These are phyloP conservation scores for Hydropsyche betteni DNA, from an alignment of 2,888 invertebrate genomes.

Conservation along the genomic window DNA sequence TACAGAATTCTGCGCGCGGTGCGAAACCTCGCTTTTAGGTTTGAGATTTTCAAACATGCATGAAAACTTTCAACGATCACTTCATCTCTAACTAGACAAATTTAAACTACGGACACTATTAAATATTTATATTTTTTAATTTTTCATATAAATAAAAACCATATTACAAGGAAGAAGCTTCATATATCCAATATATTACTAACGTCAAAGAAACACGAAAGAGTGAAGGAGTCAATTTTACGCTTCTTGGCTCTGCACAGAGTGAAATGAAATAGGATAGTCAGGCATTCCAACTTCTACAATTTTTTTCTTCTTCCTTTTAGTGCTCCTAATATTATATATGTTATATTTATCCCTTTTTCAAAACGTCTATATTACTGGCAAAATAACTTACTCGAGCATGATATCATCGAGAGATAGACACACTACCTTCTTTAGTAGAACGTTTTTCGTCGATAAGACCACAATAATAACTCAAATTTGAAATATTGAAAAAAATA, in stretches of 20 bases:
- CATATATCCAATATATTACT: slow-evolving; percentile 30
- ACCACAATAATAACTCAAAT: not conserved
- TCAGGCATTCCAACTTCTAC: slow-evolving; percentile 32
- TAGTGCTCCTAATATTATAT: not conserved
- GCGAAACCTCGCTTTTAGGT: not conserved
- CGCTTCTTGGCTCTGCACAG: slow-evolving; percentile 43
- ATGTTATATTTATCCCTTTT: not conserved
- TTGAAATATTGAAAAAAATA: too few species aligned
- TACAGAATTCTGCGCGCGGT: not conserved
- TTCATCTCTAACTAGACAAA: not conserved
- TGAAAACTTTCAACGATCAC: not conserved
- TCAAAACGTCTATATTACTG: slow-evolving; percentile 15
- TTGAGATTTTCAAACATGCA: too few species aligned
- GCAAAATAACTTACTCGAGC: slow-evolving; percentile 26
- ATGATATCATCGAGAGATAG: slow-evolving; percentile 1
- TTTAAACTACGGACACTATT: not conserved
- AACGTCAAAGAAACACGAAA: slow-evolving; percentile 25
- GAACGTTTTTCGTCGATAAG: not conserved
- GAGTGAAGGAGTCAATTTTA: slow-evolving; percentile 47
- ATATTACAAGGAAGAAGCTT: slow-evolving; percentile 6
- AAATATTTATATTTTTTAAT: not conserved
- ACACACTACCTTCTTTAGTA: not conserved
- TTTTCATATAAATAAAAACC: slow-evolving; percentile 23
- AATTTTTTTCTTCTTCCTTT: slow-evolving; percentile 1
- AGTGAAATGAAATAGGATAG: slow-evolving; percentile 40